Evolutionary conservation across 1,140 invertebrate species (phyloP).

Genomic region (Ceratosolen solmsi): DNA sequence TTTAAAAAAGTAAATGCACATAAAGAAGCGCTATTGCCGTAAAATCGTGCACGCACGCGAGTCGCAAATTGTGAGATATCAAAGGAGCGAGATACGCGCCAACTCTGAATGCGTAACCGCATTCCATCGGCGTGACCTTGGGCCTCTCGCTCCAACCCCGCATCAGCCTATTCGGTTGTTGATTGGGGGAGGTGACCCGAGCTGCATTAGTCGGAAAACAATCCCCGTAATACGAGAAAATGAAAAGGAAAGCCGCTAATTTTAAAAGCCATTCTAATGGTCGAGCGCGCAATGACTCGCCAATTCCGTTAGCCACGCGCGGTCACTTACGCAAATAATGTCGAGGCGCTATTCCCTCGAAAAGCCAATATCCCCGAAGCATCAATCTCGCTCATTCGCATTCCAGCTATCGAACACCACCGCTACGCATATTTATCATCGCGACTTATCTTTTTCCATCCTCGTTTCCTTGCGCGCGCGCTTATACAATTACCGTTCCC

Average conservation of each 20-base stretch:
- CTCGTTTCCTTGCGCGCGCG: constrained; percentile 18
- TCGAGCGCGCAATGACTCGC: too few relatives aligned
- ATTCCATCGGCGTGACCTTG: not conserved
- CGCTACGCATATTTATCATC: constrained; percentile 23
- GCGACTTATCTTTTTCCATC: constrained; percentile 14
- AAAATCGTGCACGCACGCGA: not conserved
- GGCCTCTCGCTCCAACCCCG: not conserved
- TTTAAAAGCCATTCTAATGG: not conserved
- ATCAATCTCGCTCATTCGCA: not conserved
- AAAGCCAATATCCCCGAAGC: constrained; percentile 7
- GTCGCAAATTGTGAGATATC: not conserved
- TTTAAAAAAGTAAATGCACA: not conserved
- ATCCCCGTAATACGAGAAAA: not conserved
- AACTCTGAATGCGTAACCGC: not conserved
- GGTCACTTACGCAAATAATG: not conserved
- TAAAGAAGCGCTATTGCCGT: not conserved
- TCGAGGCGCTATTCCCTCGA: not conserved
- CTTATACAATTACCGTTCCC: constrained; percentile 22
- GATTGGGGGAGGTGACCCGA: not conserved
- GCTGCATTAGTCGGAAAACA: not conserved
- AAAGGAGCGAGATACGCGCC: not conserved
- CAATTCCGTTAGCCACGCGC: constrained; percentile 2
- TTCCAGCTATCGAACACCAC: not conserved
- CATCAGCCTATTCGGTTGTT: not conserved
- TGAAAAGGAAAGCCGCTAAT: not conserved